Evolutionary conservation across 2,888 invertebrate genomes (phyloP).

Genomic region (Lycophotia porphyrea): DNA sequence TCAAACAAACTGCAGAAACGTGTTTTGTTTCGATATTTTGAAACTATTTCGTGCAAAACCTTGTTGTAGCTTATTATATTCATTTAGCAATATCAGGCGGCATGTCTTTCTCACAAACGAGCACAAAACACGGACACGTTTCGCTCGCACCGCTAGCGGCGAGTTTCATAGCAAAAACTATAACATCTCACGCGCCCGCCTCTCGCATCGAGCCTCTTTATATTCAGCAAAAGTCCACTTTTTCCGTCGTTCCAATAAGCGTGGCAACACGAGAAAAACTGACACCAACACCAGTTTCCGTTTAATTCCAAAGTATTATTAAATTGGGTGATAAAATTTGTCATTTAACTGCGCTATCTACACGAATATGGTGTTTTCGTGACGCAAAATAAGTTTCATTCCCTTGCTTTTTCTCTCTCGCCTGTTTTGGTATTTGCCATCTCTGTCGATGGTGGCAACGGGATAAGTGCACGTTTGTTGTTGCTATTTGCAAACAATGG

Average conservation of each 20-base stretch:
- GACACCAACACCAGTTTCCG: slow-evolving; percentile 65
- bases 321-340: slow-evolving; percentile 78
- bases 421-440: slow-evolving; percentile 68
- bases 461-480: slow-evolving; percentile 80
- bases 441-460: slow-evolving; percentile 71
- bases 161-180: slow-evolving; percentile 76
- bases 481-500: slow-evolving; percentile 89
- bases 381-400: slow-evolving; percentile 45
- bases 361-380: slow-evolving; percentile 67
- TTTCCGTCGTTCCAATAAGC: slow-evolving; percentile 74
- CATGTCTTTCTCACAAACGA: slow-evolving; percentile 70
- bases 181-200: slow-evolving; percentile 74
- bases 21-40: slow-evolving; percentile 27
- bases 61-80: slow-evolving; percentile 62
- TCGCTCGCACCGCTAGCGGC: slow-evolving; percentile 64
- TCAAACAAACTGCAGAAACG: slow-evolving; percentile 19
- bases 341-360: slow-evolving; percentile 70
- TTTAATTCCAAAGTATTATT: slow-evolving; percentile 73
- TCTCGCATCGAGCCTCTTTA: slow-evolving; percentile 71
- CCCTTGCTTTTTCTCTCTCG: slow-evolving; percentile 63
- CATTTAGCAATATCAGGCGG: slow-evolving; percentile 68
- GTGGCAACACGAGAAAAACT: slow-evolving; percentile 73
- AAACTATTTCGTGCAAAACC: slow-evolving; percentile 30
- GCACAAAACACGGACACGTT: slow-evolving; percentile 73
- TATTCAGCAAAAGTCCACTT: slow-evolving; percentile 79